phyloP scores from a whole-genome alignment of 2,113 vertebrate genomes.

The Redunca redunca region DNA sequence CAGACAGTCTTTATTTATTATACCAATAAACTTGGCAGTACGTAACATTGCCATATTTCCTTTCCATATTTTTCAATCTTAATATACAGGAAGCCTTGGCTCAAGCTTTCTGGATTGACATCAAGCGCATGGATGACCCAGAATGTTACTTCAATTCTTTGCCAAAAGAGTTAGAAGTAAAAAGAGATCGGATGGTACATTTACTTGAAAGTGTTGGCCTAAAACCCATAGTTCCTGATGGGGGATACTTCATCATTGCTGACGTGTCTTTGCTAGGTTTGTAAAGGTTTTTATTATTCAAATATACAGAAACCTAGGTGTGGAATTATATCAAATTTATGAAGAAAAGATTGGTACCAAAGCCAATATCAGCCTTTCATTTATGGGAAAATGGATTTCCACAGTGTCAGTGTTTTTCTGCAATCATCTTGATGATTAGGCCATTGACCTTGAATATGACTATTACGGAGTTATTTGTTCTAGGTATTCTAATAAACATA shows the following conservation, averaged over 20 bases:
- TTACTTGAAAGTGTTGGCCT: constrained; percentile 88
- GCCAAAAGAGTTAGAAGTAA: constrained; percentile 88
- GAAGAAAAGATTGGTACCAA: background rate
- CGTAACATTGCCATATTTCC: background rate
- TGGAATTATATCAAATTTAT: background rate
- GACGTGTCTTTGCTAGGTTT: constrained; percentile 90
- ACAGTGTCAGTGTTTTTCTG: background rate
- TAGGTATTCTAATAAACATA: background rate
- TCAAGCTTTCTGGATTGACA: constrained; percentile 86
- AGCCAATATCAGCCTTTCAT: background rate
- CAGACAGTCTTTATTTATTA: background rate
- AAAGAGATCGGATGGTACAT: constrained; percentile 88
- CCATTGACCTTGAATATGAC: background rate
- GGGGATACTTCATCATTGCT: constrained; percentile 95
- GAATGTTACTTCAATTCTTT: constrained; percentile 94
- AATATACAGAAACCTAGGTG: background rate
- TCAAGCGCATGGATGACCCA: constrained; percentile 87
- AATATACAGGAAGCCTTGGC: constrained; percentile 91
- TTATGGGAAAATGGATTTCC: background rate
- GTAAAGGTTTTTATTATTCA: constrained; percentile 57
- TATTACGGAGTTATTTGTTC: background rate
- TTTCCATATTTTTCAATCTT: background rate
- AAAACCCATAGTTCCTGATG: constrained; percentile 91
- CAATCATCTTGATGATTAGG: background rate
- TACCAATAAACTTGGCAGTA: background rate